Percentiles rank a stretch among this genome's conserved stretches.
phyloP scores from a whole-genome alignment of 2,797 vertebrate genomes.

The Periparus ater region DNA sequence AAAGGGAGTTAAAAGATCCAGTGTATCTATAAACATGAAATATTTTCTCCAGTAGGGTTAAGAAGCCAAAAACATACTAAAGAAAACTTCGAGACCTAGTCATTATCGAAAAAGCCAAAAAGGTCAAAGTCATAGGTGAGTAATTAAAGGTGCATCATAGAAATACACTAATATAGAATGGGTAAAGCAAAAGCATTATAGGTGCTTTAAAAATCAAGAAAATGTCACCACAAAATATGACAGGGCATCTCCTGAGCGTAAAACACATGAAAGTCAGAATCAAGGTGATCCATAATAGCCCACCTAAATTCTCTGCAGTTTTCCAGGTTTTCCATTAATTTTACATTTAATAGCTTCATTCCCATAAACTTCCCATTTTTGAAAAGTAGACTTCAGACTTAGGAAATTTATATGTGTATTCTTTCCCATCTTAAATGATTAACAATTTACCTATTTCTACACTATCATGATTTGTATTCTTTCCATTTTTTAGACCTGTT shows the following conservation, averaged over 20 bases:
- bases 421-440: background rate
- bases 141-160: background rate
- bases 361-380: background rate
- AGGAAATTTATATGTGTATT: background rate
- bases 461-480: background rate
- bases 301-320: background rate
- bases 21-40: background rate
- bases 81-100: background rate
- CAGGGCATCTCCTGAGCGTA: background rate
- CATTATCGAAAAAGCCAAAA: background rate
- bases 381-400: background rate
- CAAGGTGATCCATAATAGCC: background rate
- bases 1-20: background rate
- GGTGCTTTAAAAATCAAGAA: background rate
- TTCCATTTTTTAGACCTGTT: background rate
- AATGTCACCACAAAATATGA: background rate
- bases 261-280: background rate
- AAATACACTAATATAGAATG: background rate
- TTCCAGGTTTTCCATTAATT: background rate
- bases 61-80: background rate
- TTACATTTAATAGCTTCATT: background rate
- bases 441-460: background rate
- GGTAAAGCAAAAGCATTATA: background rate
- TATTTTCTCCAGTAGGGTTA: background rate
- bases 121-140: background rate